Conservation (phyloP, 2,113 vertebrate species). For the Grallaria varia region DNA sequence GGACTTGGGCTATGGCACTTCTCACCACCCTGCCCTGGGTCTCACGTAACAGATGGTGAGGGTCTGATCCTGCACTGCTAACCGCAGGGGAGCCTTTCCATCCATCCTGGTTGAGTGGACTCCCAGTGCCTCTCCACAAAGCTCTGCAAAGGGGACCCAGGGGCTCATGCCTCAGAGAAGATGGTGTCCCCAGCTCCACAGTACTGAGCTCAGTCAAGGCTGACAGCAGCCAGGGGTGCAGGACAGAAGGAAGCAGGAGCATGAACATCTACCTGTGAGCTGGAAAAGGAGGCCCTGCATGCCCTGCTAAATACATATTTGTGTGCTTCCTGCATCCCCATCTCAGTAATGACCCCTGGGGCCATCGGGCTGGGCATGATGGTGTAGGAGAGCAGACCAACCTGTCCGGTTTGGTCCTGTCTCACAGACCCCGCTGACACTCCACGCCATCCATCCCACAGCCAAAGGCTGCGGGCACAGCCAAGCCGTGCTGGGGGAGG, state of each 20-base stretch:
- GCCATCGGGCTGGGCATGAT: not conserved
- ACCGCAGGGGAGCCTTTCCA: not conserved
- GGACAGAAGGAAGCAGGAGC: not conserved
- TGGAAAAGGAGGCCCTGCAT: not conserved
- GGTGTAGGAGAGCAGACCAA: not conserved
- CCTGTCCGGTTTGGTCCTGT: not conserved
- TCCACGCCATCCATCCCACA: not conserved
- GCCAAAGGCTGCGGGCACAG: not conserved
- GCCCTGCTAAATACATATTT: not conserved
- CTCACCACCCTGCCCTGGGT: not conserved
- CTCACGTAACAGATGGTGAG: not conserved
- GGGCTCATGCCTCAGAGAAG: not conserved
- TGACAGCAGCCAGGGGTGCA: not conserved
- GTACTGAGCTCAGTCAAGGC: not conserved
- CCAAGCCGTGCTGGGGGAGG: not conserved
- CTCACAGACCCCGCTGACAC: not conserved
- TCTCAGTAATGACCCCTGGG: not conserved
- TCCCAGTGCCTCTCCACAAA: not conserved
- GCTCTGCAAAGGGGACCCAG: not conserved
- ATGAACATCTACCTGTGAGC: accelerated
- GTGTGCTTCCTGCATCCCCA: not conserved
- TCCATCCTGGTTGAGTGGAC: not conserved
- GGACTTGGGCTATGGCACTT: not conserved
- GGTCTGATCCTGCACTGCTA: not conserved
- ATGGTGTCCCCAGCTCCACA: not conserved